Percentiles rank a stretch among this genome's conserved stretches.
Evolutionary conservation across 2,888 invertebrate species (phyloP).

Genomic region (Drosophila acutilabella): DNA sequence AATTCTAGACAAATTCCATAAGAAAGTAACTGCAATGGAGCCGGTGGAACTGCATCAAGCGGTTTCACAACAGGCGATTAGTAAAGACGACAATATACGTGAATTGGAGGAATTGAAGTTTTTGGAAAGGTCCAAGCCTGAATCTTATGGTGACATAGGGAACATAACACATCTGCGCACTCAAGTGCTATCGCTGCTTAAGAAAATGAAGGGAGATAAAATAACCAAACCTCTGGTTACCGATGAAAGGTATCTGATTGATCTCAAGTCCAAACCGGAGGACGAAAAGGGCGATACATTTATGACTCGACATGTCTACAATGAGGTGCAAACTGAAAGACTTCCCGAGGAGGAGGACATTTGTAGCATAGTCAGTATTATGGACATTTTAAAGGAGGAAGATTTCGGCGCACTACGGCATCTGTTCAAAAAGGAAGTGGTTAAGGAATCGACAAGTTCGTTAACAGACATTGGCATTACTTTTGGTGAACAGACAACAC

Average conservation of each 20-base stretch:
- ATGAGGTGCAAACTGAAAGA: neutral
- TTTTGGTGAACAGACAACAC: constrained; percentile 29
- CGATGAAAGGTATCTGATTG: constrained; percentile 14
- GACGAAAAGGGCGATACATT: constrained; percentile 1
- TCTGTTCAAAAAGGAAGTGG: too few relatives aligned
- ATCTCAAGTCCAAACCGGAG: neutral
- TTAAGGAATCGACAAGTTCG: neutral
- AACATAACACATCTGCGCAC: neutral
- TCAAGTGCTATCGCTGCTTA: constrained; percentile 33
- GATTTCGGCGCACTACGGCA: constrained; percentile 31
- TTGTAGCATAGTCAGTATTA: constrained; percentile 36
- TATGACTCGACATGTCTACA: neutral
- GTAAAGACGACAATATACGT: constrained; percentile 23
- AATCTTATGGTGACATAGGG: neutral
- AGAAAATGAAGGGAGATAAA: constrained; percentile 40
- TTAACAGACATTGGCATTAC: constrained; percentile 22
- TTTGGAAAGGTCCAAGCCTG: neutral
- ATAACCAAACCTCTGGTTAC: constrained; percentile 38
- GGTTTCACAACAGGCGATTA: constrained; percentile 11
- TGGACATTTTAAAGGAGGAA: constrained; percentile 36
- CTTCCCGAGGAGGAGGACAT: neutral
- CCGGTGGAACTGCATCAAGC: constrained; percentile 9
- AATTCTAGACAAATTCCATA: constrained; percentile 23
- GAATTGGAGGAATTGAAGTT: neutral
- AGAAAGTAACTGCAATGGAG: neutral